phyloP scores from a whole-genome alignment of 1,140 invertebrate species.

The Trinorchestia longiramus region DNA sequence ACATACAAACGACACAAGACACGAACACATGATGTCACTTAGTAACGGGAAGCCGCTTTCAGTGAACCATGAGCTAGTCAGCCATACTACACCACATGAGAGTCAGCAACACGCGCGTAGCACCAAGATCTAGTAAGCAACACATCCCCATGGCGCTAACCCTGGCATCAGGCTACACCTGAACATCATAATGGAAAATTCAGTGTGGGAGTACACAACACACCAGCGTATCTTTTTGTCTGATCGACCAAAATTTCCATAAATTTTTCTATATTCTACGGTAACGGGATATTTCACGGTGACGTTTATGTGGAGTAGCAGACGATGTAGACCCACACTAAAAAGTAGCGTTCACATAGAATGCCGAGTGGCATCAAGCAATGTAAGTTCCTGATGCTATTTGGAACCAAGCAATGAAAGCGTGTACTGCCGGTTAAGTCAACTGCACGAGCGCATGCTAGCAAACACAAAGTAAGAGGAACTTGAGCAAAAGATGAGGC shows the following conservation, averaged over 20 bases:
- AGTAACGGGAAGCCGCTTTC: not conserved
- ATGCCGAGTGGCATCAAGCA: not conserved
- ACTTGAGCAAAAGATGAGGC: not conserved
- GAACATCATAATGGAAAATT: not conserved
- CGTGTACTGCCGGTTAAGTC: not conserved
- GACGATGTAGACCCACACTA: not conserved
- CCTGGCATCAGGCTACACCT: not conserved
- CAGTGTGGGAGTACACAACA: not conserved
- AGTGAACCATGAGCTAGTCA: not conserved
- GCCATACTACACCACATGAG: not conserved
- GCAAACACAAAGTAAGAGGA: not conserved
- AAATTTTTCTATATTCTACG: not conserved
- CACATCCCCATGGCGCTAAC: not conserved
- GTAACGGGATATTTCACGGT: not conserved
- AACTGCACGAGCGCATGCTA: not conserved
- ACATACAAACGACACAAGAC: not conserved
- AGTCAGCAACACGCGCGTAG: not conserved
- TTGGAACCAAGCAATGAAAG: not conserved
- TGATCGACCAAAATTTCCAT: not conserved
- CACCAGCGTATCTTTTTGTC: not conserved
- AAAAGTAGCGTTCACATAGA: not conserved
- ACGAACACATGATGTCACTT: not conserved
- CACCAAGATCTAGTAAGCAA: not conserved
- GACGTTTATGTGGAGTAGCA: not conserved
- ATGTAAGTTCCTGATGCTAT: not conserved